These are phyloP conservation scores for Furcula furcula DNA, from an alignment of 2,888 invertebrate genomes.

Conservation along the genomic window DNA sequence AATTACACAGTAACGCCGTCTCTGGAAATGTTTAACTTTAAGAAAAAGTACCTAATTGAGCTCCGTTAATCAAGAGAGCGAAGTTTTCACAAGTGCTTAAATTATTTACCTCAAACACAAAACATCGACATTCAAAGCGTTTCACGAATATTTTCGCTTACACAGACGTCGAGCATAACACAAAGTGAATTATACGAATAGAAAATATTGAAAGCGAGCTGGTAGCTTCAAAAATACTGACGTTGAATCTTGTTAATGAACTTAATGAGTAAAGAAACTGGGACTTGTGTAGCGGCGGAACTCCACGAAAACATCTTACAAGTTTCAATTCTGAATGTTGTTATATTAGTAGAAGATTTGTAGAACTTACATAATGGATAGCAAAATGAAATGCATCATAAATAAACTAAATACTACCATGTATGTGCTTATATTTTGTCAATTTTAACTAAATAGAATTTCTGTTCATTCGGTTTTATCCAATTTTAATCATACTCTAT, in stretches of 20 bases:
- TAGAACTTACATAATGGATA: slow-evolving; percentile 41
- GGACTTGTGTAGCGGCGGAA: slow-evolving; percentile 57
- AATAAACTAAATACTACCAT: slow-evolving; percentile 51
- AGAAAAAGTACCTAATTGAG: slow-evolving; percentile 74
- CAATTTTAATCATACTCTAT: too few relatives aligned
- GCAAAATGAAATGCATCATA: slow-evolving; percentile 56
- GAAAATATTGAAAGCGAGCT: slow-evolving; percentile 68
- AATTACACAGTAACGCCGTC: slow-evolving; percentile 60
- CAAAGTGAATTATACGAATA: slow-evolving; percentile 68
- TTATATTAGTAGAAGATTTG: slow-evolving; percentile 44
- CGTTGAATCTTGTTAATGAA: slow-evolving; percentile 73
- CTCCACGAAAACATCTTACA: slow-evolving; percentile 58
- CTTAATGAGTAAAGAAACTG: slow-evolving; percentile 71
- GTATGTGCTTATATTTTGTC: too few relatives aligned
- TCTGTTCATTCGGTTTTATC: too few relatives aligned
- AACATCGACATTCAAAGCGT: slow-evolving; percentile 74
- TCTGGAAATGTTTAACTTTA: slow-evolving; percentile 67
- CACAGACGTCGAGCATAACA: slow-evolving; percentile 59
- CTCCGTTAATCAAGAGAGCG: slow-evolving; percentile 72
- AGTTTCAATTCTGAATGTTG: slow-evolving; percentile 64
- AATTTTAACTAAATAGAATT: too few relatives aligned
- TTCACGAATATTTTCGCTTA: slow-evolving; percentile 71
- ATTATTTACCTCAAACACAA: slow-evolving; percentile 78
- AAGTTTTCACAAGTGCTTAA: slow-evolving; percentile 77
- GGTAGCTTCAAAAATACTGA: slow-evolving; percentile 70